Percentiles rank a stretch among this genome's conserved stretches.
These are phyloP conservation scores for Alcis repandata DNA, from an alignment of 2,888 invertebrate genomes.

Conservation along the genomic window DNA sequence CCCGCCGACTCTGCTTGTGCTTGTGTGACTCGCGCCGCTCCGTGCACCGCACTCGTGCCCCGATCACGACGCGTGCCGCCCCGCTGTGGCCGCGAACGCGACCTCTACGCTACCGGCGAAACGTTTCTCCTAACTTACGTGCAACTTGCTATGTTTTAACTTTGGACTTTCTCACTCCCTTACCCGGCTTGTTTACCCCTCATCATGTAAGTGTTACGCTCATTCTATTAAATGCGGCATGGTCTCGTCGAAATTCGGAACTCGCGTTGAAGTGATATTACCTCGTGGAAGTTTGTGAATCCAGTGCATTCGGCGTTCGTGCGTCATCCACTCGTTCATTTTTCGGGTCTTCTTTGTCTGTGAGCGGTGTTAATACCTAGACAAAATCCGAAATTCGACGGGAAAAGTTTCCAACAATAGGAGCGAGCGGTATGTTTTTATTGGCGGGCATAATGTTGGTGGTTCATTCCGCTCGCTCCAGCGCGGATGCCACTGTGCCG, in stretches of 20 bases:
- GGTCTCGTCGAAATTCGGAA: slow-evolving; percentile 82
- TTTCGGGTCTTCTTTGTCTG: slow-evolving; percentile 65
- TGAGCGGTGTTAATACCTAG: slow-evolving; percentile 66
- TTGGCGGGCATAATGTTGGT: slow-evolving; percentile 50
- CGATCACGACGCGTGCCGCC: slow-evolving; percentile 86
- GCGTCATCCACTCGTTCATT: slow-evolving; percentile 54
- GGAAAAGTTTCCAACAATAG: slow-evolving; percentile 70
- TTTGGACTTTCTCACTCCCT: slow-evolving; percentile 81
- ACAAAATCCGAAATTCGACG: slow-evolving; percentile 83
- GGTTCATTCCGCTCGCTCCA: slow-evolving; percentile 65
- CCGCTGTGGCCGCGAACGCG: slow-evolving; percentile 88
- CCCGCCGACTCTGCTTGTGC: slow-evolving; percentile 87
- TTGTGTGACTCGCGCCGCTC: slow-evolving; percentile 87
- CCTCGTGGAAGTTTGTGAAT: slow-evolving; percentile 83
- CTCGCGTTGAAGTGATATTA: slow-evolving; percentile 75
- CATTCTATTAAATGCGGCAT: slow-evolving; percentile 79
- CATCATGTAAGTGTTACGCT: slow-evolving; percentile 86
- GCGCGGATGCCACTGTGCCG: slow-evolving; percentile 61
- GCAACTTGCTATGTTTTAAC: slow-evolving; percentile 84
- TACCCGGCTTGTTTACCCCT: slow-evolving; percentile 85
- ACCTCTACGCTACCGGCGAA: slow-evolving; percentile 87
- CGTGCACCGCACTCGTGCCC: slow-evolving; percentile 85
- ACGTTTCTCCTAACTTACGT: slow-evolving; percentile 82
- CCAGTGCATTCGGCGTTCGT: slow-evolving; percentile 71
- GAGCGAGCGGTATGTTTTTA: slow-evolving; percentile 70